These are phyloP conservation scores for Thalassarche chlororhynchos DNA, from an alignment of 2,113 vertebrate genomes.

Conservation along the genomic window DNA sequence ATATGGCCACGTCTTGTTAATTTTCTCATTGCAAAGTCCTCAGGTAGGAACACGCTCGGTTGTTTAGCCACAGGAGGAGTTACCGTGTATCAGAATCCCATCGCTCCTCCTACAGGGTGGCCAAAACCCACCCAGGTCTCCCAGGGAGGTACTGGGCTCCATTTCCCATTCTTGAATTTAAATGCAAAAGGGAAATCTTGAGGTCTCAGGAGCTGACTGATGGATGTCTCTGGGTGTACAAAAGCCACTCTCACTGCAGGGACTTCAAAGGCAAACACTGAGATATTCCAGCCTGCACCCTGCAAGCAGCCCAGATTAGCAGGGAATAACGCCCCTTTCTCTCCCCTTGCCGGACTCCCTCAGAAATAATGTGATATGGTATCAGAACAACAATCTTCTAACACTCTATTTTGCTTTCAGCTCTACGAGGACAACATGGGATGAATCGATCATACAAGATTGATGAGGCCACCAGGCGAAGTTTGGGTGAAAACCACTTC, in stretches of 20 bases:
- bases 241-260: not conserved
- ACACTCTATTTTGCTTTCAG: not conserved
- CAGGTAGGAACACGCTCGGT: accelerated
- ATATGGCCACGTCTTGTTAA: accelerated
- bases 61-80: not conserved
- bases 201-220: not conserved
- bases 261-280: not conserved
- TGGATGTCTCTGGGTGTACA: not conserved
- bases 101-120: accelerated
- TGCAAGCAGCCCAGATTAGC: not conserved
- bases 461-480: not conserved
- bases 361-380: not conserved
- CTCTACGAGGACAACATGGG: not conserved
- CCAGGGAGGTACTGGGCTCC: not conserved
- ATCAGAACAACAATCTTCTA: not conserved
- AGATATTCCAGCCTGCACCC: not conserved
- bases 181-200: not conserved
- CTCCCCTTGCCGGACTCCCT: not conserved
- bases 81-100: accelerated
- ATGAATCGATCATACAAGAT: accelerated
- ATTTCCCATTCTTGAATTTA: not conserved
- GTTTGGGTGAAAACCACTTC: not conserved
- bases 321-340: not conserved
- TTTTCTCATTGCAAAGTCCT: not conserved
- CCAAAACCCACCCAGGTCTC: not conserved